Percentiles rank a stretch among this genome's conserved stretches.
phyloP scores from a whole-genome alignment of 2,797 vertebrate genomes.

The Crocodylus rhombifer region DNA sequence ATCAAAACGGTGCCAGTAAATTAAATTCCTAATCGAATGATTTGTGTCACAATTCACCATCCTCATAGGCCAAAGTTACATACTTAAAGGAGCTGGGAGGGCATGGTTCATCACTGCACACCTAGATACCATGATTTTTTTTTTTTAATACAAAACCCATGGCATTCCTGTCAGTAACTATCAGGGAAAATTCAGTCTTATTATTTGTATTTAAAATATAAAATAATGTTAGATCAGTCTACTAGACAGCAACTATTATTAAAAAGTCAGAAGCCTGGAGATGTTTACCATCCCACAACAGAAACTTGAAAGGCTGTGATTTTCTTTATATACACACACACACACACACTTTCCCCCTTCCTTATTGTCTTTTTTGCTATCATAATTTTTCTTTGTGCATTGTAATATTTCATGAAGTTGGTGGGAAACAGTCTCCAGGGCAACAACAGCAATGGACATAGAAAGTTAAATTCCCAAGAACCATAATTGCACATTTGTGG shows the following conservation, averaged over 20 bases:
- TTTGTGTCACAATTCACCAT: not conserved
- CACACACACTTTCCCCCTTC: not conserved
- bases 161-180: not conserved
- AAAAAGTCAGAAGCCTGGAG: not conserved
- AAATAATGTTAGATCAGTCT: not conserved
- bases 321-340: not conserved
- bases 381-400: not conserved
- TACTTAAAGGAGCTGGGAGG: not conserved
- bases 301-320: not conserved
- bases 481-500: not conserved
- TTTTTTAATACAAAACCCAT: not conserved
- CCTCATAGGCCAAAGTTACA: not conserved
- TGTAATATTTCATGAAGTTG: slow-evolving; percentile 2
- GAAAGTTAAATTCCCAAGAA: not conserved
- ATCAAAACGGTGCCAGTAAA: slow-evolving; percentile 21
- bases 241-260: rapidly evolving
- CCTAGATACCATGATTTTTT: not conserved
- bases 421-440: not conserved
- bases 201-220: not conserved
- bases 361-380: not conserved
- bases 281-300: not conserved
- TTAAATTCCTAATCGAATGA: not conserved
- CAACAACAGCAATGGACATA: not conserved
- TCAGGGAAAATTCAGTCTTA: rapidly evolving
- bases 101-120: not conserved